These are phyloP conservation scores for Microdon myrmicae DNA, from an alignment of 2,888 invertebrate genomes.

Conservation along the genomic window DNA sequence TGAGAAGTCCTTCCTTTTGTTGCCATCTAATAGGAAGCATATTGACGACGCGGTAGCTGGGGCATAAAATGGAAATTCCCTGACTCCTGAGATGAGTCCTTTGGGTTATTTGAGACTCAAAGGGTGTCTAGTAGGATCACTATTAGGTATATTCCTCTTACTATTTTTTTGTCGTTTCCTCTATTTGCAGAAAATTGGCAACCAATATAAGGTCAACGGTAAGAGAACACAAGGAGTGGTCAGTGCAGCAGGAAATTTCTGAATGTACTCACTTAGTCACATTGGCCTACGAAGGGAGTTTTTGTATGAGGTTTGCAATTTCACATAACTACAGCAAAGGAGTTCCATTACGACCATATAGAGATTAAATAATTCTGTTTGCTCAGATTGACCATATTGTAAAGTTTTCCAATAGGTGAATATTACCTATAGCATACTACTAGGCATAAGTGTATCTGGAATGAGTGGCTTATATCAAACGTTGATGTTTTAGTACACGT, in stretches of 20 bases:
- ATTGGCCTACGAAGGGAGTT: conserved; percentile 21
- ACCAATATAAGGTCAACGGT: conserved; percentile 44
- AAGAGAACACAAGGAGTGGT: conserved; percentile 28
- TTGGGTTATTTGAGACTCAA: conserved; percentile 31
- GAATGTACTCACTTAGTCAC: conserved; percentile 13
- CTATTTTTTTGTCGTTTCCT: conserved; percentile 5
- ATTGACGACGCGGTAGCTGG: conserved; percentile 22
- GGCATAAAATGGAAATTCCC: conserved; percentile 37
- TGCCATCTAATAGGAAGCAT: background rate
- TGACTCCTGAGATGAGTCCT: conserved; percentile 31
- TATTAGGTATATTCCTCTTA: too few relatives aligned
- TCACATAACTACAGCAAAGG: too few relatives aligned
- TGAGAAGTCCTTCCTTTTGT: conserved; percentile 22
- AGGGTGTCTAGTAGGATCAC: too few relatives aligned
- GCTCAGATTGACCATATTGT: too few relatives aligned
- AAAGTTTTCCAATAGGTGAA: too few relatives aligned
- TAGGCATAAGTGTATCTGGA: too few relatives aligned
- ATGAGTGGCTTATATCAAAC: too few relatives aligned
- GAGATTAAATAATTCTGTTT: too few relatives aligned
- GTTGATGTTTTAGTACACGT: too few relatives aligned
- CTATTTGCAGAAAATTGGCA: conserved; percentile 37
- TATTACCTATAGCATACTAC: too few relatives aligned
- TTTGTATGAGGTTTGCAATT: conserved; percentile 34
- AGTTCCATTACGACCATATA: too few relatives aligned
- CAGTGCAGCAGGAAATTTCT: conserved; percentile 31